phyloP scores from a whole-genome alignment of 1,140 invertebrate species.

The Papilio glaucus region DNA sequence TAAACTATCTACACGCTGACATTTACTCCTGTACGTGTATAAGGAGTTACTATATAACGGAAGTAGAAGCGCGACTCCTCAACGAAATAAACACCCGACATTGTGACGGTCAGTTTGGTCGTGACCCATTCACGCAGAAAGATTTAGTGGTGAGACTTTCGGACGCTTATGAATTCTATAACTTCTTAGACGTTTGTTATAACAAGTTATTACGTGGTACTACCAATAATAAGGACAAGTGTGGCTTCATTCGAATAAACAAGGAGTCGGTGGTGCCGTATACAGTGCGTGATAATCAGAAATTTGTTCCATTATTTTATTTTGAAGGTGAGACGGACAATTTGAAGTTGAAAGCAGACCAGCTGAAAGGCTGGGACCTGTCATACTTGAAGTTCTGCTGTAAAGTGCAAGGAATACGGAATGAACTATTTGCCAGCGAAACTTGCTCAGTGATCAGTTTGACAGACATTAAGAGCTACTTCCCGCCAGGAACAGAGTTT shows the following conservation, averaged over 20 bases:
- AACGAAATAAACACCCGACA: constrained; percentile 97
- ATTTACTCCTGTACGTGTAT: constrained; percentile 95
- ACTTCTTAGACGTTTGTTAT: constrained; percentile 94
- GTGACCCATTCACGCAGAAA: constrained; percentile 93
- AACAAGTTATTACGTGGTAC: constrained; percentile 89
- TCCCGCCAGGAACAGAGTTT: constrained; percentile 93
- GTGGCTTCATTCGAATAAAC: constrained; percentile 97
- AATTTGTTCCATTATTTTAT: constrained; percentile 97
- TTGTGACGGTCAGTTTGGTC: constrained; percentile 95
- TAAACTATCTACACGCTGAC: constrained; percentile 91
- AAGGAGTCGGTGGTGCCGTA: constrained; percentile 97
- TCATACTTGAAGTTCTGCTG: constrained; percentile 97
- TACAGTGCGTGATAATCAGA: constrained; percentile 91
- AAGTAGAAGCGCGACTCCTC: constrained; percentile 93
- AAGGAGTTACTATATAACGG: constrained; percentile 96
- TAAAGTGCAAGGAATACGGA: constrained; percentile 95
- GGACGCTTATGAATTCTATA: constrained; percentile 95
- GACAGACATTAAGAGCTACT: constrained; percentile 95
- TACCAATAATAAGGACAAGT: constrained; percentile 89
- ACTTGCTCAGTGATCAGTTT: constrained; percentile 94
- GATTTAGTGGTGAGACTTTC: constrained; percentile 94
- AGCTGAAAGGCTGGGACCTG: constrained; percentile 94
- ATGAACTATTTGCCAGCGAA: constrained; percentile 95
- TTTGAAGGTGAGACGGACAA: constrained; percentile 96
- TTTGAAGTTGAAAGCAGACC: constrained; percentile 92